Conservation (phyloP, 2,888 invertebrate genomes). For the Glaucopsyche alexis region DNA sequence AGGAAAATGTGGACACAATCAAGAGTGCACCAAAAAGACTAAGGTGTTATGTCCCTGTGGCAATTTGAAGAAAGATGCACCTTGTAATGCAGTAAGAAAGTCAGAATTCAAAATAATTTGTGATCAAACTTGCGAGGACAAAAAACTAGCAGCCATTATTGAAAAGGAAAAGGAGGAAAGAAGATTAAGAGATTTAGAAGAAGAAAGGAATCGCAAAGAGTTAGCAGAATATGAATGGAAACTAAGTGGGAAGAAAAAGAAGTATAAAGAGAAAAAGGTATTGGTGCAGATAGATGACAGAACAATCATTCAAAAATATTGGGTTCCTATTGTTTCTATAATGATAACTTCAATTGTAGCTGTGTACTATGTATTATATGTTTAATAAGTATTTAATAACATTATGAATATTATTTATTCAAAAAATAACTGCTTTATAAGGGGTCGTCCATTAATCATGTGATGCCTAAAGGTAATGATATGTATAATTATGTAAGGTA, state of each 20-base stretch:
- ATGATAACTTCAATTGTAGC: conserved; percentile 50
- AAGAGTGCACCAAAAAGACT: conserved; percentile 88
- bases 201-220: conserved; percentile 85
- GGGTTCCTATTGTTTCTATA: conserved; percentile 61
- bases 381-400: conserved; percentile 25
- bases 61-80: conserved; percentile 85
- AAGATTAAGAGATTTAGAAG: conserved; percentile 80
- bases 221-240: conserved; percentile 88
- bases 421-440: too few relatives aligned
- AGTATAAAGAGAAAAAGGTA: conserved; percentile 71
- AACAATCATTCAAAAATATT: conserved; percentile 65
- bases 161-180: conserved; percentile 78
- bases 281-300: conserved; percentile 66
- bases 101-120: conserved; percentile 77
- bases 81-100: conserved; percentile 80
- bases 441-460: too few relatives aligned
- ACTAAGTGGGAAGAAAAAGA: conserved; percentile 83
- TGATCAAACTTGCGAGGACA: conserved; percentile 82
- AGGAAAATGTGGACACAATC: conserved; percentile 83
- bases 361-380: conserved; percentile 45
- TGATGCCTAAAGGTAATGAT: too few relatives aligned
- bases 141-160: conserved; percentile 75
- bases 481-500: too few relatives aligned
- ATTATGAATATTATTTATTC: not conserved
- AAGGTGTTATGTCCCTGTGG: conserved; percentile 89